A percentile compares a stretch with the other conserved stretches of the same genome.
Evolutionary conservation across 2,113 vertebrate genomes (phyloP).

Genomic region (Brachypteracias leptosomus): DNA sequence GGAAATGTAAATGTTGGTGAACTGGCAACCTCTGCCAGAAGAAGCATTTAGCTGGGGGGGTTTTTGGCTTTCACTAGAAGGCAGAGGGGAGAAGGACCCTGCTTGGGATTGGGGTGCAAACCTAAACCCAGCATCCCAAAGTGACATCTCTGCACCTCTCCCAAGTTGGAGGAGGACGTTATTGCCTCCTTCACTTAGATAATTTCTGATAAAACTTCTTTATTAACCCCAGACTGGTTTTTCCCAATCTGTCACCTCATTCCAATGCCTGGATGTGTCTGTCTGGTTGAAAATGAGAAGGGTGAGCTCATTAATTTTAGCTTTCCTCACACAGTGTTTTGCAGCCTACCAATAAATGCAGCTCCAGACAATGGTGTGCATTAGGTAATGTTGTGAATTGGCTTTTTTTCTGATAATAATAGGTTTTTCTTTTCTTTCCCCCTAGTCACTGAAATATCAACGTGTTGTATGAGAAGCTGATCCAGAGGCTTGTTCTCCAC

Average conservation of each 20-base stretch:
- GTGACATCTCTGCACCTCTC: no score
- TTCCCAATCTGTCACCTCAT: not conserved
- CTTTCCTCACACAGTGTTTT: not conserved
- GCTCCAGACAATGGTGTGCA: not conserved
- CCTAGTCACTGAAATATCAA: not conserved
- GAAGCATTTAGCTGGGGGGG: not conserved
- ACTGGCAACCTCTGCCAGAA: not conserved
- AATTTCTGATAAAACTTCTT: not conserved
- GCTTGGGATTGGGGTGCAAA: rapidly evolving
- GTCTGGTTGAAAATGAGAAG: not conserved
- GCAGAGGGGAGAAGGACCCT: not conserved
- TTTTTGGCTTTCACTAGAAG: not conserved
- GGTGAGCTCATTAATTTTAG: not conserved
- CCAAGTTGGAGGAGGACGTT: rapidly evolving
- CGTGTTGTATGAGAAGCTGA: not conserved
- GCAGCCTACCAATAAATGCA: not conserved
- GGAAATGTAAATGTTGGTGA: not conserved
- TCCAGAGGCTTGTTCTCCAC: rapidly evolving
- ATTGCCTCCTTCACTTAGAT: not conserved
- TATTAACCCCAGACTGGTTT: not conserved
- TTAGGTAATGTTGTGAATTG: not conserved
- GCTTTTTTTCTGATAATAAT: not conserved
- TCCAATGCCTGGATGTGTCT: not conserved
- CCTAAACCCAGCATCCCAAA: not conserved
- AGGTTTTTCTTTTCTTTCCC: not conserved